phyloP scores from a whole-genome alignment of 2,888 invertebrate species.

The Automeris io region DNA sequence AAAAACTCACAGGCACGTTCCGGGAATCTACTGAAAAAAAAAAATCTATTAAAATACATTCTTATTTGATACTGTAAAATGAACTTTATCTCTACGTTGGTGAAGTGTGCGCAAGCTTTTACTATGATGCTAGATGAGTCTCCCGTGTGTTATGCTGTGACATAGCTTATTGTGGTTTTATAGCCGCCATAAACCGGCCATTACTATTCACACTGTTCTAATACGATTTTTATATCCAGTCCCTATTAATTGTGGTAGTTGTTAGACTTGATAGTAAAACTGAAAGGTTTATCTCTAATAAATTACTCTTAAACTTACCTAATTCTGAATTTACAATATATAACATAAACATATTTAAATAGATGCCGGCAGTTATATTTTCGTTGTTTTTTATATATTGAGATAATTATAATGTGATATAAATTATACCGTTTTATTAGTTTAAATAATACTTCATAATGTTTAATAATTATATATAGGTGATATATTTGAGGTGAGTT shows the following conservation, averaged over 20 bases:
- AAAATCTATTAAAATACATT: no score
- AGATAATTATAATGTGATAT: no score
- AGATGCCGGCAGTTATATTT: conserved; percentile 12
- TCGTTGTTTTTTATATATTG: conserved; percentile 11
- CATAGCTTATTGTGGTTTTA: conserved; percentile 55
- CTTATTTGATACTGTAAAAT: no score
- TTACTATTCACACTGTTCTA: conserved; percentile 61
- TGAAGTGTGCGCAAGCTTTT: conserved; percentile 6
- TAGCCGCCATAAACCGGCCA: conserved; percentile 48
- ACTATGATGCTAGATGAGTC: conserved; percentile 26
- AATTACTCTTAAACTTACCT: conserved; percentile 38
- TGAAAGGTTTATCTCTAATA: conserved; percentile 50
- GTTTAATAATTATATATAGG: no score
- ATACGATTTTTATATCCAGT: conserved; percentile 56
- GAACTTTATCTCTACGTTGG: no score
- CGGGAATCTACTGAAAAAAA: no score
- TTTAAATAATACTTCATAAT: no score
- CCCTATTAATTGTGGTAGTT: conserved; percentile 59
- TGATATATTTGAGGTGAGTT: no score
- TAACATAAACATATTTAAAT: conserved; percentile 24
- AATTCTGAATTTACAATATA: conserved; percentile 26
- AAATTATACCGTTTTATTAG: no score
- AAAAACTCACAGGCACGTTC: no score
- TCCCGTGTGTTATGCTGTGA: conserved; percentile 39
- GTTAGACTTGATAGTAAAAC: conserved; percentile 49